Conservation (phyloP, 2,888 invertebrate species). For the Heliconius cydno region DNA sequence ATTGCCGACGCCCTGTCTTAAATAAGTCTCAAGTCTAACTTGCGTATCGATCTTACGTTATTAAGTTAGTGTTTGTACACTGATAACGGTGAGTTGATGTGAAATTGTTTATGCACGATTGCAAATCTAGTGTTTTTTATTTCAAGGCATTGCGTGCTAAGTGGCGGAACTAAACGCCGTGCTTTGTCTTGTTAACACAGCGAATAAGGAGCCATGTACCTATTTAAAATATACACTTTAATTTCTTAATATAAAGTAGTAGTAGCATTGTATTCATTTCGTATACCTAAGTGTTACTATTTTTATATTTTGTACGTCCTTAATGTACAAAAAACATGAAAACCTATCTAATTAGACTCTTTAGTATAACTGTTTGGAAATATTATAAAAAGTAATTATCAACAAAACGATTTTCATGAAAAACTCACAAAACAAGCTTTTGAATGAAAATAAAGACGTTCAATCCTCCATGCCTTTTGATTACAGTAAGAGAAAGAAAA, state of each 20-base stretch:
- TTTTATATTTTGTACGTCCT: neutral
- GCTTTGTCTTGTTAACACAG: neutral
- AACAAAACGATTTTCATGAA: neutral
- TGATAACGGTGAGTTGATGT: constrained; percentile 4
- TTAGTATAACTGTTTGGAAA: neutral
- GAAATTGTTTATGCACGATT: neutral
- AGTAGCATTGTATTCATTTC: no score
- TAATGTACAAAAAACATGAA: neutral
- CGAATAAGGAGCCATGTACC: no score
- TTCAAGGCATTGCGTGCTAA: neutral
- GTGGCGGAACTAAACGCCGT: neutral
- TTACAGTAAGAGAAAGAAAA: constrained; percentile 25
- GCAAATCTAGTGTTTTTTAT: neutral
- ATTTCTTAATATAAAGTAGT: no score
- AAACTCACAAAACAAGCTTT: constrained; percentile 15
- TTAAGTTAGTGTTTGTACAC: constrained; percentile 18
- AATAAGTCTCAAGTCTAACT: constrained; percentile 62
- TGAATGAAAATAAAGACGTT: constrained; percentile 25
- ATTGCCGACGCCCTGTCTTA: constrained; percentile 78
- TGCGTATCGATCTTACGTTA: constrained; percentile 46
- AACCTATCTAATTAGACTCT: neutral
- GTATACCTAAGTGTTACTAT: no score
- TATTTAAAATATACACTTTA: no score
- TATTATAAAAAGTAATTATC: constrained; percentile 2
- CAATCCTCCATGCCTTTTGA: constrained; percentile 39